Conservation (phyloP, 1,140 invertebrate genomes). For the Sarcophaga peregrina region DNA sequence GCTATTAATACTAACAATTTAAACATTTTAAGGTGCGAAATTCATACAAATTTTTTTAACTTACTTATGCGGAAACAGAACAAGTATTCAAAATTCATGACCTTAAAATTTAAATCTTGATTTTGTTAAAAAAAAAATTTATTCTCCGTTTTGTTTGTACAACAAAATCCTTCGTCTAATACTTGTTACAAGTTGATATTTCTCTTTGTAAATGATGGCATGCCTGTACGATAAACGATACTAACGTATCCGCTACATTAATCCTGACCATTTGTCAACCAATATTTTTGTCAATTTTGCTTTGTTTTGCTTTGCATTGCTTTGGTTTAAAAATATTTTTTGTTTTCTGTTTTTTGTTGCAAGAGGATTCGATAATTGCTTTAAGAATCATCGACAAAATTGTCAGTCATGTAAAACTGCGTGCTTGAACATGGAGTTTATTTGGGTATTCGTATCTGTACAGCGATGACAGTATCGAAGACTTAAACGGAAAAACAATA, state of each 20-base stretch:
- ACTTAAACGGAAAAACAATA: too few species aligned
- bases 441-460: too few species aligned
- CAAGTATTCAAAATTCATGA: too few species aligned
- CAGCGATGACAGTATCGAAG: too few species aligned
- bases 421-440: too few species aligned
- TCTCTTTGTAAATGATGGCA: neutral
- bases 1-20: too few species aligned
- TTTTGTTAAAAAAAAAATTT: neutral
- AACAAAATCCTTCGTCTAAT: neutral
- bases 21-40: too few species aligned
- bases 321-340: neutral
- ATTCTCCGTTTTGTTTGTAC: neutral
- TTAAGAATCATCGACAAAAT: conserved; percentile 15
- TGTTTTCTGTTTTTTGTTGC: neutral
- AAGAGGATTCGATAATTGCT: conserved; percentile 24
- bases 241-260: neutral
- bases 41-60: too few species aligned
- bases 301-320: neutral
- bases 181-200: neutral
- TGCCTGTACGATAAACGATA: neutral
- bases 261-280: conserved; percentile 18
- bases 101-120: neutral
- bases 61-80: too few species aligned
- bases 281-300: neutral
- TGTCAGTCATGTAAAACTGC: too few species aligned